Evolutionary conservation across 2,113 vertebrate species (phyloP).

Genomic region (Chaetura pelagica): DNA sequence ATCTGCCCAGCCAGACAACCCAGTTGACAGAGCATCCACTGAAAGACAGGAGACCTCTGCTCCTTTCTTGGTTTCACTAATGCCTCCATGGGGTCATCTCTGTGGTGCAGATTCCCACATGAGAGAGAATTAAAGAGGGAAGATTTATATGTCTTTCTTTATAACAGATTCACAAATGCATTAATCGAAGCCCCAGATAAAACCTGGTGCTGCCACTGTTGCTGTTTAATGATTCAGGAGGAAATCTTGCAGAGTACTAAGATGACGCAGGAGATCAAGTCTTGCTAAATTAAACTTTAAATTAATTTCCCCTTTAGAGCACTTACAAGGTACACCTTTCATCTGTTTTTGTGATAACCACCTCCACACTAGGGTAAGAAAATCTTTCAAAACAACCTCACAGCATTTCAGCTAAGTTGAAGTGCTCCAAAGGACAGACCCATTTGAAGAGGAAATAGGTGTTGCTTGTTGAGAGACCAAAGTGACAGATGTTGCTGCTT

Average conservation of each 20-base stretch:
- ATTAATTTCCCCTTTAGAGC: not conserved
- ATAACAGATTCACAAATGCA: not conserved
- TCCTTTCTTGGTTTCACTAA: not conserved
- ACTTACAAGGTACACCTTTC: not conserved
- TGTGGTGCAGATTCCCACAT: not conserved
- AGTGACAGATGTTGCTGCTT: no score
- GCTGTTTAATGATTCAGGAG: not conserved
- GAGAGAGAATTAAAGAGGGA: not conserved
- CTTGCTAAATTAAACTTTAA: slow-evolving; percentile 1
- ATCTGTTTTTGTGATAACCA: not conserved
- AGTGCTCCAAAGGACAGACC: not conserved
- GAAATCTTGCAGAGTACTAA: not conserved
- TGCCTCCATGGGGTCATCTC: not conserved
- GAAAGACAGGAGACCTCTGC: not conserved
- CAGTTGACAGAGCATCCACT: not conserved
- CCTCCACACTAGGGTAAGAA: not conserved
- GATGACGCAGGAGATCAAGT: not conserved
- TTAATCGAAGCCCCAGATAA: not conserved
- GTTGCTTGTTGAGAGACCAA: no score
- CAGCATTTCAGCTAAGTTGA: not conserved
- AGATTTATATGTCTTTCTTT: not conserved
- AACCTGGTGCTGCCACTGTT: not conserved
- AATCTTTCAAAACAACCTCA: not conserved
- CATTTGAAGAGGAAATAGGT: not conserved
- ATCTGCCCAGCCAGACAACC: not conserved